Percentiles rank a stretch among this genome's conserved stretches.
These are phyloP conservation scores for Apolygus lucorum DNA, from an alignment of 1,140 invertebrate genomes.

Conservation along the genomic window DNA sequence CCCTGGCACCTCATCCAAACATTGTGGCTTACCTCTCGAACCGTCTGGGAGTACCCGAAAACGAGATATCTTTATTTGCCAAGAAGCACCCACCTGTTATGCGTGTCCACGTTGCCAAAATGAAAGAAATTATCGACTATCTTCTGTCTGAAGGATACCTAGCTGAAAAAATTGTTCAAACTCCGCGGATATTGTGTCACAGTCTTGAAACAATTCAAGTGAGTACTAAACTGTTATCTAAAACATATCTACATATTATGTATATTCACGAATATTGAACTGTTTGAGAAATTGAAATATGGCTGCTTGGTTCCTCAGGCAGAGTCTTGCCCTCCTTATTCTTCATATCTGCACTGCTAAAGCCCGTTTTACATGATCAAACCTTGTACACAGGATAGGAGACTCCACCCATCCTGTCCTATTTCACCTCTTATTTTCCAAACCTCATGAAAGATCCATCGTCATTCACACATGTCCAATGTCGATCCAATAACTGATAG, in stretches of 20 bases:
- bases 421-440: too few relatives aligned
- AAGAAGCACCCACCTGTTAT: slow-evolving; percentile 29
- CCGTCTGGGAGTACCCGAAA: slow-evolving; percentile 25
- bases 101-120: slow-evolving; percentile 31
- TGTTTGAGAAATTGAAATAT: too few relatives aligned
- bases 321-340: too few relatives aligned
- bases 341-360: too few relatives aligned
- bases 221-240: background rate
- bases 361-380: background rate
- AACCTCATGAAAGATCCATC: too few relatives aligned
- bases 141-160: slow-evolving; percentile 33
- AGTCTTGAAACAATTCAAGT: slow-evolving; percentile 32
- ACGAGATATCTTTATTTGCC: slow-evolving; percentile 27
- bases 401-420: too few relatives aligned
- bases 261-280: too few relatives aligned
- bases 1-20: slow-evolving; percentile 27
- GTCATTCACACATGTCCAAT: too few relatives aligned
- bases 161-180: slow-evolving; percentile 28
- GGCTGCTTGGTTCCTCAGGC: too few relatives aligned
- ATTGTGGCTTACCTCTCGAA: slow-evolving; percentile 27
- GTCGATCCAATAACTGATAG: too few relatives aligned
- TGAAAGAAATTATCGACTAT: slow-evolving; percentile 36
- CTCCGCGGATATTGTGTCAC: slow-evolving; percentile 34
- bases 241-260: background rate
- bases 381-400: too few relatives aligned